phyloP scores from a whole-genome alignment of 1,140 invertebrate species.

The Drosophila jambulina region DNA sequence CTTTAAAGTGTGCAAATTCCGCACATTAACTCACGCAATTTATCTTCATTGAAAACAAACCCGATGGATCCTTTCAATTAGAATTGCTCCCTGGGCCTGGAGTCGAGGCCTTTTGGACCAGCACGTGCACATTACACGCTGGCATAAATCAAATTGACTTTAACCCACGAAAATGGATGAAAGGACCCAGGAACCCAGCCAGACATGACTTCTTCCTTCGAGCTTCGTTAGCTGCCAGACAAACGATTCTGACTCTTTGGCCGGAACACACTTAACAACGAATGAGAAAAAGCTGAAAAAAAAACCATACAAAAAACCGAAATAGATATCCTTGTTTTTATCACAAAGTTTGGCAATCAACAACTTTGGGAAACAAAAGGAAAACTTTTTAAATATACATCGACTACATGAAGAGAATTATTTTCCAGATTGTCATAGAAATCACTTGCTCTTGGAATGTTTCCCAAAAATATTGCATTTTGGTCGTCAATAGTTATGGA shows the following conservation, averaged over 20 bases:
- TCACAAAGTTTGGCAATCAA: constrained; percentile 13
- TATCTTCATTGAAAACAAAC: constrained; percentile 61
- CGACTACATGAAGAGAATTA: constrained; percentile 1
- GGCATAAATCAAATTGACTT: constrained; percentile 68
- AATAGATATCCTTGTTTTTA: constrained; percentile 29
- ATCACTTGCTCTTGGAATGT: not conserved
- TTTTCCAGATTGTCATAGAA: constrained; percentile 8
- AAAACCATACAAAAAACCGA: not conserved
- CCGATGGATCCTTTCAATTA: constrained; percentile 44
- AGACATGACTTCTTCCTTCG: constrained; percentile 20
- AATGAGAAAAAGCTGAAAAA: not conserved
- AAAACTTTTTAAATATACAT: constrained; percentile 16
- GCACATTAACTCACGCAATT: constrained; percentile 50
- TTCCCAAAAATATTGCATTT: not conserved
- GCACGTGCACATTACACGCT: constrained; percentile 33
- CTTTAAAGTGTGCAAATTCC: constrained; percentile 39
- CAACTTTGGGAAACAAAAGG: constrained; percentile 19
- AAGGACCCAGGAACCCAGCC: constrained; percentile 26
- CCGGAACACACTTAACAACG: constrained; percentile 16
- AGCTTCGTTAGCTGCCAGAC: constrained; percentile 53
- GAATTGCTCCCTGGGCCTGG: not conserved
- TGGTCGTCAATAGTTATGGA: not conserved
- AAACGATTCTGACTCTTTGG: constrained; percentile 38
- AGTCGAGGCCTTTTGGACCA: not conserved
- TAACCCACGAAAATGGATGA: constrained; percentile 30